Evolutionary conservation across 2,113 vertebrate species (phyloP).

Genomic region (Caranx ignobilis): DNA sequence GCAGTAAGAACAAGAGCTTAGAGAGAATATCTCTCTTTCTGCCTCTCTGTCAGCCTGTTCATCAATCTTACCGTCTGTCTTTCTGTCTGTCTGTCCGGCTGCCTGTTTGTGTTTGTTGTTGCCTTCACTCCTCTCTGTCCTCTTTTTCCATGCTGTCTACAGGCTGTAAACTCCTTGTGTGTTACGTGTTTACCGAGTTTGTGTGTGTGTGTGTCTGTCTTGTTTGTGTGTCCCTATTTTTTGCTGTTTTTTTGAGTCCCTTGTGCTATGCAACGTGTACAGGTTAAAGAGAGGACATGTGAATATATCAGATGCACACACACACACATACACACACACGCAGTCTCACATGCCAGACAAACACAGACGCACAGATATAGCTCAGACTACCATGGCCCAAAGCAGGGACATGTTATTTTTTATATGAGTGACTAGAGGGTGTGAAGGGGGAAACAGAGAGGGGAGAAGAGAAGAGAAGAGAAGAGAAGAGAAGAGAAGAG

Average conservation of each 20-base stretch:
- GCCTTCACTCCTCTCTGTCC: not conserved
- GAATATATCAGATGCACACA: constrained; percentile 37
- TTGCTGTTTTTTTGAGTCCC: constrained; percentile 23
- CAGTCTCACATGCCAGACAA: constrained; percentile 17
- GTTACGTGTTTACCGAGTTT: constrained; percentile 29
- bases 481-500: not conserved
- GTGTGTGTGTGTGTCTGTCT: constrained; percentile 11
- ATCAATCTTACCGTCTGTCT: constrained; percentile 8
- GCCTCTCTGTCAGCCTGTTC: not conserved
- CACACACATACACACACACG: too few relatives aligned
- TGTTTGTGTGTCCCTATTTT: not conserved
- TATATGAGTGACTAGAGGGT: constrained; percentile 55
- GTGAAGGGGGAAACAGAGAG: constrained; percentile 30
- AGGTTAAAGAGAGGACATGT: constrained; percentile 60
- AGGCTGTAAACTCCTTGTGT: constrained; percentile 6
- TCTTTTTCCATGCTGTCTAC: constrained; percentile 10
- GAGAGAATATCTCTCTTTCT: constrained; percentile 27
- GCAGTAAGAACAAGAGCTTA: constrained; percentile 52
- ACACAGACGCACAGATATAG: constrained; percentile 43
- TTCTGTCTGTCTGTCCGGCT: not conserved
- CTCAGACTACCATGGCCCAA: constrained; percentile 43
- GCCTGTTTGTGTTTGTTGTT: not conserved
- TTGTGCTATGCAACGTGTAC: constrained; percentile 3
- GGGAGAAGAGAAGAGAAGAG: constrained; percentile 12
- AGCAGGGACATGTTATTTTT: constrained; percentile 55